Conservation (phyloP, 2,888 invertebrate species). For the Ischnura elegans region DNA sequence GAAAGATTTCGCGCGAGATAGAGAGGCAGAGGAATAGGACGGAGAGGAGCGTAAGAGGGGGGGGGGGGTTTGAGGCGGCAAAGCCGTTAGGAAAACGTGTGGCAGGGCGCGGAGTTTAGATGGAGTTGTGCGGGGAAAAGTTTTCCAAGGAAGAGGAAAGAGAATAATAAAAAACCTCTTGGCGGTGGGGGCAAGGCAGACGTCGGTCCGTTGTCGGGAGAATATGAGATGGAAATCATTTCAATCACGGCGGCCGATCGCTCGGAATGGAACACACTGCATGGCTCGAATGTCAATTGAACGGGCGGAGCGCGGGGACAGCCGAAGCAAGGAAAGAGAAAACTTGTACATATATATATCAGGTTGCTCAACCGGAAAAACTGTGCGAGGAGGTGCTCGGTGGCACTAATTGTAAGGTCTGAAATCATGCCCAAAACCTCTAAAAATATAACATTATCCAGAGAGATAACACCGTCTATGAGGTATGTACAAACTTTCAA, state of each 20-base stretch:
- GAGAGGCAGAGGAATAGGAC: neutral
- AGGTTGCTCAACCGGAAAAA: neutral
- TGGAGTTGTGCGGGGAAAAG: neutral
- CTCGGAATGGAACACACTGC: constrained; percentile 6
- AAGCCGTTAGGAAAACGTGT: constrained; percentile 48
- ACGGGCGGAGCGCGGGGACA: neutral
- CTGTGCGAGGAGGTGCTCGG: neutral
- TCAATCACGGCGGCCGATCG: constrained; percentile 43
- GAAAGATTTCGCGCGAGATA: neutral
- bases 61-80: neutral
- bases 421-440: no score
- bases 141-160: neutral
- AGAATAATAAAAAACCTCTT: neutral
- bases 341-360: no score
- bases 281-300: neutral
- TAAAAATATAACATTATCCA: no score
- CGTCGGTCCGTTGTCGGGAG: neutral
- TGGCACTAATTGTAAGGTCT: neutral
- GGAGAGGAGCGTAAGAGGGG: neutral
- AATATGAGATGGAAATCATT: constrained; percentile 63
- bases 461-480: no score
- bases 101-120: neutral
- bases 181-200: neutral
- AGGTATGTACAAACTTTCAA: no score
- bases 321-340: neutral